phyloP scores from a whole-genome alignment of 2,113 vertebrate genomes.

The Scophthalmus maximus region DNA sequence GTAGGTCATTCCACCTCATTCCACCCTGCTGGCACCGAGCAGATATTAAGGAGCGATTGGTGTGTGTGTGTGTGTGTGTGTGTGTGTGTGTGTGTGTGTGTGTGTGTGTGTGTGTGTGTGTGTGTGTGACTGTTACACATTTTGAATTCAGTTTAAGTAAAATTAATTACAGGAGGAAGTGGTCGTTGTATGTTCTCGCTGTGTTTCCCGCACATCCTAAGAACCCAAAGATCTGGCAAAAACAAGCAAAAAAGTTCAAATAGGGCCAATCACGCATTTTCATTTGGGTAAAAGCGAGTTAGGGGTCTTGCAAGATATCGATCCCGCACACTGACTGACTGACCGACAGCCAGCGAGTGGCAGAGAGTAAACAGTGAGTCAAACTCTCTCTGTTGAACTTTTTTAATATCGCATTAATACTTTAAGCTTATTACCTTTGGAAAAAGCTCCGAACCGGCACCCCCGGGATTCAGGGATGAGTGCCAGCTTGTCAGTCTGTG shows the following conservation, averaged over 20 bases:
- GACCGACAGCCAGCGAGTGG: too few species aligned
- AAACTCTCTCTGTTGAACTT: not conserved
- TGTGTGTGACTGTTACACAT: not conserved
- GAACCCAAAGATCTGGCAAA: too few species aligned
- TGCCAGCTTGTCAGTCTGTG: constrained; percentile 7
- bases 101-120: too few species aligned
- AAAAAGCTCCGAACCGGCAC: constrained; percentile 12
- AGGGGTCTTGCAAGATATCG: too few species aligned
- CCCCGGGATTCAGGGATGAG: constrained; percentile 33
- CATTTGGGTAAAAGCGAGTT: not conserved
- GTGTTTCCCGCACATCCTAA: too few species aligned
- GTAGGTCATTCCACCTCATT: constrained; percentile 60
- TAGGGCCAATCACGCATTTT: not conserved
- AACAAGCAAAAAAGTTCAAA: too few species aligned
- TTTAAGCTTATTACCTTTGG: constrained; percentile 26
- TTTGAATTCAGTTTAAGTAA: not conserved
- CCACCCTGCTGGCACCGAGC: constrained; percentile 23
- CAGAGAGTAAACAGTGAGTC: not conserved
- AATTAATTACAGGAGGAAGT: too few species aligned
- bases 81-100: too few species aligned
- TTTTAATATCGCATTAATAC: constrained; percentile 32
- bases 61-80: too few species aligned
- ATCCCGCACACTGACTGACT: too few species aligned
- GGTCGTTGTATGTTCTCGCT: not conserved
- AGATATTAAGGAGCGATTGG: constrained; percentile 1